These are phyloP conservation scores for Sminthurinus aureus DNA, from an alignment of 2,888 invertebrate genomes.

Conservation along the genomic window DNA sequence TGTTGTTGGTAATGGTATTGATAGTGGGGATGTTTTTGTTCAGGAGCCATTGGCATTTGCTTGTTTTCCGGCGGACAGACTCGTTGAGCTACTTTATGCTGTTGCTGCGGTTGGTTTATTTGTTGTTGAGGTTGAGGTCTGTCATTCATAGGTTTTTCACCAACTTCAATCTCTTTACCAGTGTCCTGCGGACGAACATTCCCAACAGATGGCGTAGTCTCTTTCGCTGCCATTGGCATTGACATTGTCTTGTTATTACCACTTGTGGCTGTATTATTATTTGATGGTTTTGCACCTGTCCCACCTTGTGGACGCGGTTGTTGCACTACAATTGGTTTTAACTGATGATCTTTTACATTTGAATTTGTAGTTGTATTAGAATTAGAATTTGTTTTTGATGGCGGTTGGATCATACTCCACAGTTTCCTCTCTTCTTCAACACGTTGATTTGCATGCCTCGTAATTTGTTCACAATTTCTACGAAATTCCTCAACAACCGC, in stretches of 20 bases:
- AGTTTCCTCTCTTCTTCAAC: background rate
- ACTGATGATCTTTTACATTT: background rate
- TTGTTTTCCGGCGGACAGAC: background rate
- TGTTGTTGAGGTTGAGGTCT: too few species aligned
- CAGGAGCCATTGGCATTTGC: too few species aligned
- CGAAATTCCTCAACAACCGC: slow-evolving; percentile 17
- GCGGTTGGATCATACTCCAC: background rate
- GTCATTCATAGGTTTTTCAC: too few species aligned
- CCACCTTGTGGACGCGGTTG: too few species aligned
- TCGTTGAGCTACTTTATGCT: background rate
- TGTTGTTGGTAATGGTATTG: too few species aligned
- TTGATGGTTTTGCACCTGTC: too few species aligned
- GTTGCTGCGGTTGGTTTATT: background rate
- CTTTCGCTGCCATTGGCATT: too few species aligned
- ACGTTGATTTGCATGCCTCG: background rate
- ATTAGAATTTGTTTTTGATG: background rate
- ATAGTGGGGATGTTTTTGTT: too few species aligned
- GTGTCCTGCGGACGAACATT: background rate
- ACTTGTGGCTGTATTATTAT: too few species aligned
- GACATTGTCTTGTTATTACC: too few species aligned
- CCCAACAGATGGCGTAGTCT: background rate
- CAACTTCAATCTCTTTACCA: too few species aligned
- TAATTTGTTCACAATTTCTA: background rate
- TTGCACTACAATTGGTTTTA: too few species aligned
- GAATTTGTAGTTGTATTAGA: background rate